Percentiles rank a stretch among this genome's conserved stretches.
Conservation (phyloP, 2,888 invertebrate genomes). For the Salpingus planirostris region DNA sequence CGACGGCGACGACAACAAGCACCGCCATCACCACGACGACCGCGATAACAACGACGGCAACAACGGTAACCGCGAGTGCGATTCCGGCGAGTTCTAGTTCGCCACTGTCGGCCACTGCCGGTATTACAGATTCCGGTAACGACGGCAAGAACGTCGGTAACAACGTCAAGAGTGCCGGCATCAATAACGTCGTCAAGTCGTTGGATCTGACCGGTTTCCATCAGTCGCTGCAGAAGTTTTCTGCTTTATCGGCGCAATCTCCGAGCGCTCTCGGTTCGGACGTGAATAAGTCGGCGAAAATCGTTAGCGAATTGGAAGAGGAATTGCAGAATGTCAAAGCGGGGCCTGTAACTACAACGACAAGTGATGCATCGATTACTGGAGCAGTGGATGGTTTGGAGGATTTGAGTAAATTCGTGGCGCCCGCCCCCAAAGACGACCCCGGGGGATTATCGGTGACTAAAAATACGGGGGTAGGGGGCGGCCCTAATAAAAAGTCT, state of each 20-base stretch:
- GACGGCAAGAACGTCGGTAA: conserved; percentile 25
- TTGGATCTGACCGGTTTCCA: conserved; percentile 30
- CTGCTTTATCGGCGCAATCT: neutral
- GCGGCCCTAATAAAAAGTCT: too few relatives aligned
- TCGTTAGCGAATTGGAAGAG: conserved; percentile 26
- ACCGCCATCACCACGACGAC: too few relatives aligned
- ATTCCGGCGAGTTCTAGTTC: too few relatives aligned
- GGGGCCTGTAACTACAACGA: conserved; percentile 14
- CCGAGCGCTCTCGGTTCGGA: too few relatives aligned
- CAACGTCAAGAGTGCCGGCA: conserved; percentile 24
- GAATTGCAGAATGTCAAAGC: conserved; percentile 26
- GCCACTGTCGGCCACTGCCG: too few relatives aligned
- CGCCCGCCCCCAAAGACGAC: conserved; percentile 37
- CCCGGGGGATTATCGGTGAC: too few relatives aligned
- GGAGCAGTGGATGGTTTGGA: conserved; percentile 37
- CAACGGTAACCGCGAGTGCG: too few relatives aligned
- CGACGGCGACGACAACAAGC: too few relatives aligned
- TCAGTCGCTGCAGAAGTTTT: conserved; percentile 27
- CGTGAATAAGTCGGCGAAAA: conserved; percentile 36
- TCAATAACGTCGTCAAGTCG: conserved; percentile 5
- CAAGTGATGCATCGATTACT: neutral
- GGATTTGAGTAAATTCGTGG: conserved; percentile 42
- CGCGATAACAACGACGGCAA: too few relatives aligned
- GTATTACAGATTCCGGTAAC: too few relatives aligned
- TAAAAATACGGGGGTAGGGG: too few relatives aligned